These are phyloP conservation scores for Sipha flava DNA, from an alignment of 1,140 invertebrate genomes.

Conservation along the genomic window DNA sequence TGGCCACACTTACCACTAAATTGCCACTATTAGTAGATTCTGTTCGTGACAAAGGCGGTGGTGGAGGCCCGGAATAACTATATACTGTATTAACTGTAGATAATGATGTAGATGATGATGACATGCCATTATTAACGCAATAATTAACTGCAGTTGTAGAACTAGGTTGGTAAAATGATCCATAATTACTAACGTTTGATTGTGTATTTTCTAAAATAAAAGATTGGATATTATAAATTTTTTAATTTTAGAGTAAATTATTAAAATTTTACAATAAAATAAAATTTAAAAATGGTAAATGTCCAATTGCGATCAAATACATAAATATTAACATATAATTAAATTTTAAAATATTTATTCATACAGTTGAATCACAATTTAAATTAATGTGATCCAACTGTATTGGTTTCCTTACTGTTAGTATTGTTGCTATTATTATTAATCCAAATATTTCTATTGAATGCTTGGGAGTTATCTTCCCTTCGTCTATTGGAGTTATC, in stretches of 20 bases:
- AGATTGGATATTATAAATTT: neutral
- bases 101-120: neutral
- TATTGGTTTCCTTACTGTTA: constrained; percentile 6
- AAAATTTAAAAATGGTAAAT: too few relatives aligned
- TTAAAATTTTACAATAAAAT: neutral
- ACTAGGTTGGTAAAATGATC: constrained; percentile 1
- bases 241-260: neutral
- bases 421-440: neutral
- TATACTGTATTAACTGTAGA: constrained; percentile 12
- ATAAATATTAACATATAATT: too few relatives aligned
- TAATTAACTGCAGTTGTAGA: neutral
- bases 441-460: constrained; percentile 8
- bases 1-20: neutral
- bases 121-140: neutral
- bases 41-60: neutral
- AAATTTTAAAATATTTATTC: too few relatives aligned
- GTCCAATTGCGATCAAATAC: too few relatives aligned
- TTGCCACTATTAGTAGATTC: neutral
- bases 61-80: constrained; percentile 13
- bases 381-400: too few relatives aligned
- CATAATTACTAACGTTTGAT: constrained; percentile 1
- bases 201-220: neutral
- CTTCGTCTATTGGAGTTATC: constrained; percentile 10
- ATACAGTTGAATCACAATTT: too few relatives aligned
- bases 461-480: neutral